Evolutionary conservation across 2,888 invertebrate species (phyloP), one percentile per base, ranked within the genome.

Genomic region (Horisme vitalbata): DNA sequence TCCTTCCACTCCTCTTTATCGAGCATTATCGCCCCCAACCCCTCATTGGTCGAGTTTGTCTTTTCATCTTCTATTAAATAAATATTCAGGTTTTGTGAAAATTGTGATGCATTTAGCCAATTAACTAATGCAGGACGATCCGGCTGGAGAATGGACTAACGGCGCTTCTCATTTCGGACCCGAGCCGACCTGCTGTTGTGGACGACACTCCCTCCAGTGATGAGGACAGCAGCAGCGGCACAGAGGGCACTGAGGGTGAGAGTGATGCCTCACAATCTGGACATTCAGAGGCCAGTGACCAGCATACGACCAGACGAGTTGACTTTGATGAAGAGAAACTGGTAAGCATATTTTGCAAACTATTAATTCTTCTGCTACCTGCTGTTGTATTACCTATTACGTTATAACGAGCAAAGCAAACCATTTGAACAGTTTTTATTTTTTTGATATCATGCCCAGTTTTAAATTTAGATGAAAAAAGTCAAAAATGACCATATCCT

Each of bases 101-200:
- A n/a, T n/a, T n/a, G n/a, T n/a, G n/a, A n/a, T n/a, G n/a, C n/a
- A n/a, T 8, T 24, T 24, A 9, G 9, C 12, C 18, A 31, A 24
- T 12, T 36, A 26, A 1, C 18, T 18, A 4, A 9, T 41, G n/a
- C 41, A 73, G 63, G 49, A 67, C 70, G 10, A 66, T 65, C 31
- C 58, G 90, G 28, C 78, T 95, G 41, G 80, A 90, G 45, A 95
- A 96, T 88, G 95, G 95, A 0, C 75, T 95, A 54, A 93, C 91
- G 38, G 95, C 93, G 2, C 84, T 95, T 30, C 80, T 95, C 5
- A 93, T 96, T 63, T 93, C 95, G 4, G 95, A 95, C 70, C 89
- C 85, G 5, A 83, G 75, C 53, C 72, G 72, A 9, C 71, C 78
- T 7, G 43, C 65, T 2, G 53, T 49, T n/a, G 45, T 47, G 30